Conservation (phyloP, 1,140 invertebrate species). For the Callitettix versicolor region DNA sequence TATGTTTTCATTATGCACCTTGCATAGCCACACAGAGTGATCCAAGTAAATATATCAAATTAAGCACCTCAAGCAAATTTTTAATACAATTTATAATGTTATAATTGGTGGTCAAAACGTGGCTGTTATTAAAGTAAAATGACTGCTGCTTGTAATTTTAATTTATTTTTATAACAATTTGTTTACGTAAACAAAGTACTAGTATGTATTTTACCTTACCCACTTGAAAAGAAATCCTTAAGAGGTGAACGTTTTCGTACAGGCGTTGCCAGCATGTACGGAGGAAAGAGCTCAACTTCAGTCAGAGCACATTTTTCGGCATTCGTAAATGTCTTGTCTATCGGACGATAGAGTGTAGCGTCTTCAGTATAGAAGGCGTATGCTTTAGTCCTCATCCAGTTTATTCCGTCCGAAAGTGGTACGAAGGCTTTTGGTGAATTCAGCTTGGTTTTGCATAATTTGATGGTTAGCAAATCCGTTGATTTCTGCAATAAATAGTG, state of each 20-base stretch:
- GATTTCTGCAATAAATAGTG: constrained; percentile 37
- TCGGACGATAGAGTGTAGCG: constrained; percentile 29
- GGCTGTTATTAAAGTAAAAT: too few relatives aligned
- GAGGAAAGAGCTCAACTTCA: constrained; percentile 44
- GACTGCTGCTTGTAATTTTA: too few relatives aligned
- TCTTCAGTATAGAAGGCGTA: constrained; percentile 52
- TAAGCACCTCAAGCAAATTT: too few relatives aligned
- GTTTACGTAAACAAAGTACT: too few relatives aligned
- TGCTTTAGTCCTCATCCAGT: constrained; percentile 31
- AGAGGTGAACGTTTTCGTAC: constrained; percentile 47
- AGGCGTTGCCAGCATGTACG: constrained; percentile 39
- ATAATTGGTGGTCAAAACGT: too few relatives aligned
- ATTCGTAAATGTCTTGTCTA: constrained; percentile 40
- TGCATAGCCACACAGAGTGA: background rate
- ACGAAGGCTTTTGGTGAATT: constrained; percentile 13
- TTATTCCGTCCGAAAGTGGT: background rate
- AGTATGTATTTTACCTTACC: too few relatives aligned
- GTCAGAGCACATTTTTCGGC: constrained; percentile 47
- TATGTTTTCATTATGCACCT: too few relatives aligned
- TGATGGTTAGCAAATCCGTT: constrained; percentile 40
- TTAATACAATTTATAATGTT: too few relatives aligned
- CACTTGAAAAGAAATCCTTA: constrained; percentile 47
- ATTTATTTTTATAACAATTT: too few relatives aligned
- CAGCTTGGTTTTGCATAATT: constrained; percentile 39
- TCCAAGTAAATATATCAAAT: too few relatives aligned